phyloP scores from a whole-genome alignment of 2,113 vertebrate species.

The Panthera leo region DNA sequence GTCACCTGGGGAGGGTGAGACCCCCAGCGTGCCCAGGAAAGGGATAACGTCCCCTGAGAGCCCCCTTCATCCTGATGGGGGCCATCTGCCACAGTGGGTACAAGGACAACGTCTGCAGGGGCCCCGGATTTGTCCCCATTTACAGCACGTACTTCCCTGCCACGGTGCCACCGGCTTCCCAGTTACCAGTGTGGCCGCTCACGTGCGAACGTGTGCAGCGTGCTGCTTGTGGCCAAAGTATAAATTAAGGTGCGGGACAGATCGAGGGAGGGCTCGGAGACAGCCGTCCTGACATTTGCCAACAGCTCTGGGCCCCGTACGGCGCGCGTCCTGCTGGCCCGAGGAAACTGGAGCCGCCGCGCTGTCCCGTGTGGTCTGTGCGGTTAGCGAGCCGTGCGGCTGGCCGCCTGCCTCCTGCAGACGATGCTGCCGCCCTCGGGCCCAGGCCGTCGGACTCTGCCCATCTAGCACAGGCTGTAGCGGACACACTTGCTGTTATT shows the following conservation, averaged over 20 bases:
- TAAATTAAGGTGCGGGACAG: too few relatives aligned
- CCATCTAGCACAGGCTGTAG: conserved; percentile 86
- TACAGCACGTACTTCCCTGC: conserved; percentile 76
- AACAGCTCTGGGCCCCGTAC: too few relatives aligned
- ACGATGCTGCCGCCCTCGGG: conserved; percentile 80
- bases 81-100: neutral
- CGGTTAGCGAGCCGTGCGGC: conserved; percentile 79
- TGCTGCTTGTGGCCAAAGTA: too few relatives aligned
- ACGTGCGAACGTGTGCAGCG: neutral
- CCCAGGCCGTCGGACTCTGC: conserved; percentile 82
- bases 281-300: too few relatives aligned
- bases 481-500: conserved; percentile 68
- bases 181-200: accelerated
- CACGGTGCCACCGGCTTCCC: conserved; percentile 83
- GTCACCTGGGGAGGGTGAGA: neutral
- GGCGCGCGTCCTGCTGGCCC: too few relatives aligned
- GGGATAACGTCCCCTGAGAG: too few relatives aligned
- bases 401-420: conserved; percentile 82
- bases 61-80: accelerated
- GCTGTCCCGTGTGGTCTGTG: conserved; percentile 80
- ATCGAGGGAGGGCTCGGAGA: too few relatives aligned
- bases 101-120: conserved; percentile 60
- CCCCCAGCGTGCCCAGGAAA: neutral
- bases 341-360: too few relatives aligned
- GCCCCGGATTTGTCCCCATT: conserved; percentile 73